These are phyloP conservation scores for Hipparchia sbordonii DNA, from an alignment of 2,888 invertebrate genomes.

Conservation along the genomic window DNA sequence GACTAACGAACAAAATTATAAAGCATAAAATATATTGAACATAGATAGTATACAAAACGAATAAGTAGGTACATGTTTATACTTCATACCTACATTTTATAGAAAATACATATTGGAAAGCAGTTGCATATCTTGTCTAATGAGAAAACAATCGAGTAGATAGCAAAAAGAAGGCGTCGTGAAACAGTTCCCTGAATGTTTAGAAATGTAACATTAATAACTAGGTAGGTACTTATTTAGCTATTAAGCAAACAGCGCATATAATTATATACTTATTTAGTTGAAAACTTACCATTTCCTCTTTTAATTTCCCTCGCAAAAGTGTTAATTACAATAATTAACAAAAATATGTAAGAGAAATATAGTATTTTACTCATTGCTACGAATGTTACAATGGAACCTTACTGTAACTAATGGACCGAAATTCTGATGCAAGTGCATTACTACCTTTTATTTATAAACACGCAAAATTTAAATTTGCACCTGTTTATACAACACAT, in stretches of 20 bases:
- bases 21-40: too few species aligned
- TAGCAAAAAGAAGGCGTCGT: neutral
- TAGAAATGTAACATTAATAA: neutral
- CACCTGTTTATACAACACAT: neutral
- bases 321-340: neutral
- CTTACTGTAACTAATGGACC: neutral
- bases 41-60: too few species aligned
- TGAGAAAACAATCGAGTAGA: neutral
- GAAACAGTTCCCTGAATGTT: neutral
- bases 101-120: too few species aligned
- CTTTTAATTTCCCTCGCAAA: neutral
- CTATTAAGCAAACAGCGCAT: too few species aligned
- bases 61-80: too few species aligned
- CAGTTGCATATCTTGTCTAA: too few species aligned
- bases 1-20: too few species aligned
- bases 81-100: too few species aligned
- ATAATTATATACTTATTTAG: neutral
- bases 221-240: too few species aligned
- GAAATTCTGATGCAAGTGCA: neutral
- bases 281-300: neutral
- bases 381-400: neutral
- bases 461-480: neutral
- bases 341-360: neutral
- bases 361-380: neutral
- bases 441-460: neutral